phyloP scores from a whole-genome alignment of 1,140 invertebrate genomes.

The Apis florea region DNA sequence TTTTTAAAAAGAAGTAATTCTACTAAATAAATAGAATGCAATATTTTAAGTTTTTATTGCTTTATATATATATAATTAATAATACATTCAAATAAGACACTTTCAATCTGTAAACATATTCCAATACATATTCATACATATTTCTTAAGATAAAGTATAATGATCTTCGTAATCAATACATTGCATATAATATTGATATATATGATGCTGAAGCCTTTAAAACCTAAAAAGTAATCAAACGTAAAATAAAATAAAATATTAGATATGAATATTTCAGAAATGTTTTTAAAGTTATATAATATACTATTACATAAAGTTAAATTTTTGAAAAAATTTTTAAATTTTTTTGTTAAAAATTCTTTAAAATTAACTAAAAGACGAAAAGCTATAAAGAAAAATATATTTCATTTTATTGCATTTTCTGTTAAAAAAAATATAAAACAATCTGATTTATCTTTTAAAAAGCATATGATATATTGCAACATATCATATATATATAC shows the following conservation, averaged over 20 bases:
- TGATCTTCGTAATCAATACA: constrained; percentile 26
- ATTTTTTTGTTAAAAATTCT: no score
- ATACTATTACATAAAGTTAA: not conserved
- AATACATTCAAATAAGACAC: not conserved
- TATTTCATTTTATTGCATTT: no score
- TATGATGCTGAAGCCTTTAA: constrained; percentile 49
- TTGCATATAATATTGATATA: constrained; percentile 35
- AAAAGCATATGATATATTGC: no score
- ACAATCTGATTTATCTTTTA: no score
- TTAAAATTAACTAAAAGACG: no score
- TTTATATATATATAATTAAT: not conserved
- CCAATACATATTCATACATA: not conserved
- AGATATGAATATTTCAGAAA: not conserved
- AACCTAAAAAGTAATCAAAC: constrained; percentile 36
- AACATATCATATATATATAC: no score
- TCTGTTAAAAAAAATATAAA: no score
- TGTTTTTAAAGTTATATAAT: not conserved
- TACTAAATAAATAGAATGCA: not conserved
- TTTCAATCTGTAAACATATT: not conserved
- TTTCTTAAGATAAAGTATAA: not conserved
- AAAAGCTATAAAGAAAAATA: no score
- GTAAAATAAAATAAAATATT: not conserved
- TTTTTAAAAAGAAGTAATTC: no score
- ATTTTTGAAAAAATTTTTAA: no score
- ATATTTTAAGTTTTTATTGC: not conserved